Evolutionary conservation across 2,888 invertebrate genomes (phyloP), one percentile per base, ranked within the genome.

Genomic region (Drosophila meridionalis): DNA sequence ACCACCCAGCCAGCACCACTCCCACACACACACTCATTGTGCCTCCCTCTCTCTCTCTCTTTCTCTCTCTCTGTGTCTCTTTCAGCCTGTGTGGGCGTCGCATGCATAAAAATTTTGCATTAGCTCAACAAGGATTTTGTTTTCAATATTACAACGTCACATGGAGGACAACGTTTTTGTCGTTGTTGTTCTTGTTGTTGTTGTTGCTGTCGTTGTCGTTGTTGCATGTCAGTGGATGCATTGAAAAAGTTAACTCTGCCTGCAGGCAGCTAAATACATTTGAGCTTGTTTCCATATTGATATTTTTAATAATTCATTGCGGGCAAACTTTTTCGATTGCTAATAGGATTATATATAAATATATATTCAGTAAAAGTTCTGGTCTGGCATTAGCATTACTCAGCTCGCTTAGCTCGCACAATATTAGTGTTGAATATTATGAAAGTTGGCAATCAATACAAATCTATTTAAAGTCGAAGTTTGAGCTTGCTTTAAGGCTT

Each of bases 121-220:
- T 84, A 87, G 89, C 89, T 73, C 69, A 76, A 73, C 77, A 84
- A 87, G 89, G 84, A 78, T 82, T 82, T 71, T 72, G 72, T 84
- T 80, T 77, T 75, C 89, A 89, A 87, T 84, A 82, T 68, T 70
- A 82, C 65, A 73, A 64, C 60, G 59, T 66, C 48, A 57, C 63
- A 58, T 75, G 70, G 38, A 45, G 63, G 32, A 68, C 55, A 43
- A 55, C 47, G 50, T 45, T 45, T 48, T 43, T 55, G 38, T 43
- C 71, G 55, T 69, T 40, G 50, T 42, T 62, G 36, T 42, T 73
- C 53, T 69, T 36, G 57, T 38, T 62, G 42, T 65, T 68, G 60
- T 38, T 57, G 43, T 42, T 53, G 36, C 58, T 47, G 58, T 38
- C 62, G 40, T 59, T 65, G 61, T 32, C 14, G 43, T 42, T 65